A percentile compares a stretch with the other conserved stretches of the same genome.
These are phyloP conservation scores for Lasiommata megera DNA, from an alignment of 2,888 invertebrate species.

Conservation along the genomic window DNA sequence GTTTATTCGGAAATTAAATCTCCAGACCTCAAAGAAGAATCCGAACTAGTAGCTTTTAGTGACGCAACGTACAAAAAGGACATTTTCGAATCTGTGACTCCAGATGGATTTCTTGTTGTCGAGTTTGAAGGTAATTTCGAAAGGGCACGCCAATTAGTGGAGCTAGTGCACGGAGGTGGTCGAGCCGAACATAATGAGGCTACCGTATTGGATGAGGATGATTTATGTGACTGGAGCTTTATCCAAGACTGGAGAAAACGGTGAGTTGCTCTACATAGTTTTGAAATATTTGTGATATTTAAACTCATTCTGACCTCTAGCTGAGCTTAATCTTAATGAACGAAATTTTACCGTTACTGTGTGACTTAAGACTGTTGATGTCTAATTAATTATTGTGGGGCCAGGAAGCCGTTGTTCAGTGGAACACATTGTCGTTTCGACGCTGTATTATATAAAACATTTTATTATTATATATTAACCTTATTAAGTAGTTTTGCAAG, in stretches of 20 bases:
- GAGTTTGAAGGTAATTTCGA: slow-evolving; percentile 83
- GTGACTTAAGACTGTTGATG: slow-evolving; percentile 51
- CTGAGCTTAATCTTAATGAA: slow-evolving; percentile 49
- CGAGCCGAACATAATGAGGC: slow-evolving; percentile 70
- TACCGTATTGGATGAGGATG: slow-evolving; percentile 68
- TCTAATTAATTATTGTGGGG: slow-evolving; percentile 53
- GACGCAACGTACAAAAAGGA: slow-evolving; percentile 71
- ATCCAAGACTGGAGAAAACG: slow-evolving; percentile 88
- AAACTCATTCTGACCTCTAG: slow-evolving; percentile 47
- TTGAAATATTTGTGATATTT: slow-evolving; percentile 20
- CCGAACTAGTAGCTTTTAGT: slow-evolving; percentile 57
- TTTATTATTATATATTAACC: slow-evolving; percentile 22
- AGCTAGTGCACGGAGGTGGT: slow-evolving; percentile 75
- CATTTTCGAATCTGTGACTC: slow-evolving; percentile 60
- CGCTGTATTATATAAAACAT: slow-evolving; percentile 4
- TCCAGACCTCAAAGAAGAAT: slow-evolving; percentile 43
- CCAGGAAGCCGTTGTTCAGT: slow-evolving; percentile 42
- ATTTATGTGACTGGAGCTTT: slow-evolving; percentile 87
- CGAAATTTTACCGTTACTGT: slow-evolving; percentile 44
- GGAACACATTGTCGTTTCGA: slow-evolving; percentile 15
- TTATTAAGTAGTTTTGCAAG: slow-evolving; percentile 7
- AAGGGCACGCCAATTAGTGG: slow-evolving; percentile 82
- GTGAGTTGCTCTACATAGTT: slow-evolving; percentile 57
- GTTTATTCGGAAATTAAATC: slow-evolving; percentile 69
- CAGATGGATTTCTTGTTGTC: slow-evolving; percentile 82